Percentiles rank a stretch among this genome's conserved stretches.
These are phyloP conservation scores for Ephestia elutella DNA, from an alignment of 1,140 invertebrate genomes.

Conservation along the genomic window DNA sequence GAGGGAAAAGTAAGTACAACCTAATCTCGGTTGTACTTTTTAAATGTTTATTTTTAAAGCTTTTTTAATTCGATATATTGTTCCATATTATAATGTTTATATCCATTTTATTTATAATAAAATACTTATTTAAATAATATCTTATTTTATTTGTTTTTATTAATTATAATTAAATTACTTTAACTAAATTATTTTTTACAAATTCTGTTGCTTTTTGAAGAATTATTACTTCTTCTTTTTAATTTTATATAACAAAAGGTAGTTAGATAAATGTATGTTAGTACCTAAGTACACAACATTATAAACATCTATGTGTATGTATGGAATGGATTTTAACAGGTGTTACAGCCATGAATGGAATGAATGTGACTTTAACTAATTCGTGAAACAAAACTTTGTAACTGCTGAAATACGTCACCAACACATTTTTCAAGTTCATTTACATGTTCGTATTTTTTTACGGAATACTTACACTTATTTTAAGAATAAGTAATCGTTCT, in stretches of 20 bases:
- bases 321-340: background rate
- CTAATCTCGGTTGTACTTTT: no score
- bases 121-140: no score
- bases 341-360: background rate
- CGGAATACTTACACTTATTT: background rate
- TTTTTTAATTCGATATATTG: no score
- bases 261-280: background rate
- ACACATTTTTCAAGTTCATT: slow-evolving; percentile 4
- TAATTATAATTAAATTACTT: background rate
- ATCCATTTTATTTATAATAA: no score
- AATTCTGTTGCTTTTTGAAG: no score
- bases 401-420: background rate
- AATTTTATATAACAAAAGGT: background rate
- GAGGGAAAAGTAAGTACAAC: no score
- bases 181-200: no score
- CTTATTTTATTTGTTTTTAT: no score
- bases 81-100: no score
- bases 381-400: no score
- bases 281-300: background rate
- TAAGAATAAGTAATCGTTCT: background rate
- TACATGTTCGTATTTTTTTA: background rate
- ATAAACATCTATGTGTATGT: background rate
- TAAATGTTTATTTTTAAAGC: no score
- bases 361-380: background rate
- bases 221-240: background rate